These are phyloP conservation scores for Triops cancriformis DNA, from an alignment of 1,140 invertebrate genomes.

Conservation along the genomic window DNA sequence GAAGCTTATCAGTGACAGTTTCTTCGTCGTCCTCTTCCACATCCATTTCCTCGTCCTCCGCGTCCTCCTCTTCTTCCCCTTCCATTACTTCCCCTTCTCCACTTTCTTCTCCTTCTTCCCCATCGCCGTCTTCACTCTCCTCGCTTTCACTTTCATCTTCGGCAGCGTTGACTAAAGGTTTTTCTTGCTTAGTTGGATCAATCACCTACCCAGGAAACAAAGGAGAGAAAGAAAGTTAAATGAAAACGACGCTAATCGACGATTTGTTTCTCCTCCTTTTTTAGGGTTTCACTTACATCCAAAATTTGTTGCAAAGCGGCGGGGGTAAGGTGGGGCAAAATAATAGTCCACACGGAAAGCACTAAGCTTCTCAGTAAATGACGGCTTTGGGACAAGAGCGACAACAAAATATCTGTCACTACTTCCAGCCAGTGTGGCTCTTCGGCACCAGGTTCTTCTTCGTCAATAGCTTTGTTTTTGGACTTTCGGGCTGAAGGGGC, in stretches of 20 bases:
- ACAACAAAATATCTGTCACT: constrained; percentile 63
- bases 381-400: constrained; percentile 57
- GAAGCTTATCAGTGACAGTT: constrained; percentile 54
- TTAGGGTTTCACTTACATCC: constrained; percentile 41
- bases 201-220: constrained; percentile 42
- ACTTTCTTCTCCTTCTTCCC: constrained; percentile 36
- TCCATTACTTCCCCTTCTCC: constrained; percentile 39
- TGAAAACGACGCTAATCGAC: neutral
- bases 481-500: constrained; percentile 37
- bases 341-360: constrained; percentile 58
- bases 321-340: constrained; percentile 58
- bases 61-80: constrained; percentile 45
- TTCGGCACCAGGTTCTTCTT: constrained; percentile 34
- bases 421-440: constrained; percentile 71
- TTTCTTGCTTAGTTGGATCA: constrained; percentile 53
- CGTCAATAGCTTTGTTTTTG: constrained; percentile 23
- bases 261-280: too few species aligned
- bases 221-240: neutral
- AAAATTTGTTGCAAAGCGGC: constrained; percentile 60
- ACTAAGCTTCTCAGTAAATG: constrained; percentile 58
- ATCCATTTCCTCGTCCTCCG: constrained; percentile 31
- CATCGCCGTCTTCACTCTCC: constrained; percentile 33
- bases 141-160: constrained; percentile 38
- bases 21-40: constrained; percentile 38
- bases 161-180: constrained; percentile 42